Conservation (phyloP, 2,113 vertebrate genomes). For the Toxostoma redivivum region DNA sequence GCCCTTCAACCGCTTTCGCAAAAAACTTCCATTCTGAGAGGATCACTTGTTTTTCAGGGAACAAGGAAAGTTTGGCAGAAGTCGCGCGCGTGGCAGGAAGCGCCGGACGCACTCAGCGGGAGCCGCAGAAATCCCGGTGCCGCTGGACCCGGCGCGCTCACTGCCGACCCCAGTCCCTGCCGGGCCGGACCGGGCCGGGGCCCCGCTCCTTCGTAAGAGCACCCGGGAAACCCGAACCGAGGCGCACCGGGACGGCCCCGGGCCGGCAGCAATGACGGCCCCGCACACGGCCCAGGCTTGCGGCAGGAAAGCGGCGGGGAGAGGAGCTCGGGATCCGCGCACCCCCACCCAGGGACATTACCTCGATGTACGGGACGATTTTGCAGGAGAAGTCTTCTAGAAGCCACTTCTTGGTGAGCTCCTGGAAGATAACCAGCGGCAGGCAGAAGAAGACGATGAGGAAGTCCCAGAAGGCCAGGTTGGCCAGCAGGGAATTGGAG, state of each 20-base stretch:
- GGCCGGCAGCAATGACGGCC: background rate
- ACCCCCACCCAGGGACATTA: constrained; percentile 61
- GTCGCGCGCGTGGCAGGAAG: background rate
- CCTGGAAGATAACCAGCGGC: constrained; percentile 92
- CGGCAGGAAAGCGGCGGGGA: background rate
- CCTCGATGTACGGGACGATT: constrained; percentile 96
- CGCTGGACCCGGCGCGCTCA: rapidly evolving
- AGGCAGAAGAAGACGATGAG: constrained; percentile 92
- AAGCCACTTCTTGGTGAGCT: constrained; percentile 92
- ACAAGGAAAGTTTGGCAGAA: background rate
- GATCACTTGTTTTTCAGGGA: background rate
- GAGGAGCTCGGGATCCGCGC: background rate
- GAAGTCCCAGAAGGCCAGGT: constrained; percentile 97
- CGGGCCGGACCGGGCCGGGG: no score
- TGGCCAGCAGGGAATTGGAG: constrained; percentile 95
- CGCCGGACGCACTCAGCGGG: rapidly evolving
- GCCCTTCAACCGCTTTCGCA: background rate
- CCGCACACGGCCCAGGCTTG: background rate
- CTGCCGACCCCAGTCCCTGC: rapidly evolving
- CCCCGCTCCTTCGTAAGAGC: background rate
- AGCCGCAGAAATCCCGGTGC: background rate
- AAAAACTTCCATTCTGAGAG: background rate
- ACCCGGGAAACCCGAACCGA: background rate
- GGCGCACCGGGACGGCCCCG: no score
- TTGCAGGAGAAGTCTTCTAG: constrained; percentile 94